Conservation (phyloP, 2,797 vertebrate species). For the Sebastes nivosus region DNA sequence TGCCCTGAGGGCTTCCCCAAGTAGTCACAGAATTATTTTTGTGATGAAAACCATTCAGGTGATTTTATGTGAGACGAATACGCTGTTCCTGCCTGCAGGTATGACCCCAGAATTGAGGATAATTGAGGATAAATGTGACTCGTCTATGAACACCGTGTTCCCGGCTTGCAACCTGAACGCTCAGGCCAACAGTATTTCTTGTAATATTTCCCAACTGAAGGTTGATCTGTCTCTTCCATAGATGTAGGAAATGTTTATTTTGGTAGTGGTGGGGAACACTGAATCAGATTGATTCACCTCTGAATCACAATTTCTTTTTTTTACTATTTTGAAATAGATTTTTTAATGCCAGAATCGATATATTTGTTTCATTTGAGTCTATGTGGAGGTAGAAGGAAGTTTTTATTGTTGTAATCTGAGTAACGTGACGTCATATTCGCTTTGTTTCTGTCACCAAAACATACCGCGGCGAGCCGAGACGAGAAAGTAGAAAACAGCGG, state of each 20-base stretch:
- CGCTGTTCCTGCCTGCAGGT: background rate
- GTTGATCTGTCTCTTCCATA: background rate
- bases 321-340: too few relatives aligned
- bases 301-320: too few relatives aligned
- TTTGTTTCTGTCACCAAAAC: too few relatives aligned
- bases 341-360: too few relatives aligned
- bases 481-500: too few relatives aligned
- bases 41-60: background rate
- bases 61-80: constrained; percentile 14
- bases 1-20: background rate
- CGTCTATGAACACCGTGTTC: background rate
- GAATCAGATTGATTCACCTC: too few relatives aligned
- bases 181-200: background rate
- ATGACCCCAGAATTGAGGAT: background rate
- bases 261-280: too few relatives aligned
- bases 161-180: background rate
- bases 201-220: background rate
- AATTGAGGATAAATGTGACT: constrained; percentile 23
- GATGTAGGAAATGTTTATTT: background rate
- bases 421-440: too few relatives aligned
- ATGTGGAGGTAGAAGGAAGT: too few relatives aligned
- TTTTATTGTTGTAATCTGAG: too few relatives aligned
- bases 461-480: too few relatives aligned
- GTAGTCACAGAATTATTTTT: background rate
- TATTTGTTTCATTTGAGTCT: too few relatives aligned